Percentiles rank a stretch among this genome's conserved stretches.
These are phyloP conservation scores for Catamblyrhynchus diadema DNA, from an alignment of 2,797 vertebrate species.

Conservation along the genomic window DNA sequence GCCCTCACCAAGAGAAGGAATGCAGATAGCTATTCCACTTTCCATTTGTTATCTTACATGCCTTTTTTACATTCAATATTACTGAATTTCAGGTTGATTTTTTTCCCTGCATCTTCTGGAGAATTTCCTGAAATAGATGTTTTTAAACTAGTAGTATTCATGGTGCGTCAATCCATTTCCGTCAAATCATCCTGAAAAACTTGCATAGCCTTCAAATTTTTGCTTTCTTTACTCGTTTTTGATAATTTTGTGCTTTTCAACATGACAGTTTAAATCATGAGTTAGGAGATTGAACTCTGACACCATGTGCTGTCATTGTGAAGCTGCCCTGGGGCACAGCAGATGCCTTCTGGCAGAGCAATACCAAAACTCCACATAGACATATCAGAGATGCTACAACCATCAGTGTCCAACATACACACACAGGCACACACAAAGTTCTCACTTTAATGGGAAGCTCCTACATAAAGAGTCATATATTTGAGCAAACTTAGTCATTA, in stretches of 20 bases:
- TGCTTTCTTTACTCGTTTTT: not conserved
- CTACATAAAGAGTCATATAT: not conserved
- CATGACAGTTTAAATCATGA: not conserved
- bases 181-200: not conserved
- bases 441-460: not conserved
- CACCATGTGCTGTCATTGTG: not conserved
- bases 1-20: not conserved
- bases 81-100: not conserved
- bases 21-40: not conserved
- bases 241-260: not conserved
- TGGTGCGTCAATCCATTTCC: not conserved
- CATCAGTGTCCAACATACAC: not conserved
- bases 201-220: not conserved
- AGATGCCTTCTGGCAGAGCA: not conserved
- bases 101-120: not conserved
- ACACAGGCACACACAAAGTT: fast-evolving
- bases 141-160: not conserved
- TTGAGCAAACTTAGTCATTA: not conserved
- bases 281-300: not conserved
- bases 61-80: not conserved
- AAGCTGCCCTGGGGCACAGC: not conserved
- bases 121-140: not conserved
- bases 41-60: fast-evolving
- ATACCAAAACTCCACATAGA: not conserved
- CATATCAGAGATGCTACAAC: not conserved